Evolutionary conservation across 2,113 vertebrate species (phyloP).

Genomic region (Sander vitreus): DNA sequence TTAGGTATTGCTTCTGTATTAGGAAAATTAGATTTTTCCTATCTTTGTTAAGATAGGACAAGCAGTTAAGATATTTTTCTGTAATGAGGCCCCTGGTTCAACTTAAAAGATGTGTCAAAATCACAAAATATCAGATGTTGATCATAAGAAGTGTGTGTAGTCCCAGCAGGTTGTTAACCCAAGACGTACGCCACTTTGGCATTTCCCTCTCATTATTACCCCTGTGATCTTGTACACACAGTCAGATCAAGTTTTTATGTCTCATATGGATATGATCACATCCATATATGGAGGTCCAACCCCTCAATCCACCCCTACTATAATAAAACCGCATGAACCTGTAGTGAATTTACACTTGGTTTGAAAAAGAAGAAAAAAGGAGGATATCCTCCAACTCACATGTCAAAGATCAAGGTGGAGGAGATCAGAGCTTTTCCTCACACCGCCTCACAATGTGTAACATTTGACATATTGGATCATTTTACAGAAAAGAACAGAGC

Average conservation of each 20-base stretch:
- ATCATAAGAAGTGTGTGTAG: too few species aligned
- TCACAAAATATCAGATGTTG: background rate
- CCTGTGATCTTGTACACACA: constrained; percentile 2
- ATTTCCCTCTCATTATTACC: constrained; percentile 26
- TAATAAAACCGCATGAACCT: constrained; percentile 37
- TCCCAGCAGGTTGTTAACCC: constrained; percentile 30
- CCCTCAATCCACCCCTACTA: constrained; percentile 12
- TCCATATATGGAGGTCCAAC: constrained; percentile 19
- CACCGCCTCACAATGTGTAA: constrained; percentile 7
- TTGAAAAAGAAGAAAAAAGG: constrained; percentile 28
- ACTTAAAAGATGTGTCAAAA: constrained; percentile 37
- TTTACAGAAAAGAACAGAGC: constrained; percentile 42
- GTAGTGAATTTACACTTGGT: constrained; percentile 43
- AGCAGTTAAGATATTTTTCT: too few species aligned
- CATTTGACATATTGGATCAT: constrained; percentile 51
- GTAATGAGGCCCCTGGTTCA: constrained; percentile 8
- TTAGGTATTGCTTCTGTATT: too few species aligned
- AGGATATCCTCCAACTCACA: constrained; percentile 37
- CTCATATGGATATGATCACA: constrained; percentile 61
- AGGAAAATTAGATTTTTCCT: too few species aligned
- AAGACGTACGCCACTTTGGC: constrained; percentile 28
- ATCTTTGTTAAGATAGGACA: too few species aligned
- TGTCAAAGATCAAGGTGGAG: constrained; percentile 64
- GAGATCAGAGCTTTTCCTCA: constrained; percentile 47
- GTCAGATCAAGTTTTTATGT: constrained; percentile 11